Evolutionary conservation across 2,888 invertebrate species (phyloP), one percentile per base, ranked within the genome.

Genomic region (Loripinus fragilis): DNA sequence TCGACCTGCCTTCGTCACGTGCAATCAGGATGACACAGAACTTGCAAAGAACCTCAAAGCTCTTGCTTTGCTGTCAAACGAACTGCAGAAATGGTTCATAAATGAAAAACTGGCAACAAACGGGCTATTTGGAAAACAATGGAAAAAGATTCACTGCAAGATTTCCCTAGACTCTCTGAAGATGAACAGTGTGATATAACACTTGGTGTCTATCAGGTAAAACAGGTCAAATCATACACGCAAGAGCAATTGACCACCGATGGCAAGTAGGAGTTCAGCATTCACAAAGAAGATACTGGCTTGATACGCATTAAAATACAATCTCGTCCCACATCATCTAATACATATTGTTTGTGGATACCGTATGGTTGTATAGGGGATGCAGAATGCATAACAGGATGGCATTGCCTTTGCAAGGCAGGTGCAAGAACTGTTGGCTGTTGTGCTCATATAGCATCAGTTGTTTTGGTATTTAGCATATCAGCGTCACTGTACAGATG

Each of bases 151-250:
- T 30, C 60, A 10, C 20, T 60, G 7, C 17, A 30, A 33, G 60
- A 60, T 5, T 60, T 60, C 17, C 60, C 60, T 17, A 60, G 20
- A 17, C 17, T 60, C 3, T 52, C 52, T 23, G 28, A 52, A 5
- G 15, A 25, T 28, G 25, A 52, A n/a, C 52, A 25, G 23, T 15
- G 33, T 33, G 33, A 60, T 15, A 8, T 60, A 30, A 60, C 60
- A 3, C 33, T 33, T 17, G 60, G 60, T 30, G 20, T 33, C 20
- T 60, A 60, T 20, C 33, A 60, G 17, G 15, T 60, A 5, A 60
- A 60, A 17, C 60, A 60, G 33, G 60, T 33, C 15, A 60, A 60
- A 33, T 60, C 60, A 20, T 60, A 60, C 60, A 33, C 60, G 2
- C 30, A 33, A 60, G 33, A 60, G 17, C 60, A 60, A 8, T 8